A percentile compares a stretch with the other conserved stretches of the same genome.
Conservation (phyloP, 2,888 invertebrate genomes). For the Mythimna albipuncta region DNA sequence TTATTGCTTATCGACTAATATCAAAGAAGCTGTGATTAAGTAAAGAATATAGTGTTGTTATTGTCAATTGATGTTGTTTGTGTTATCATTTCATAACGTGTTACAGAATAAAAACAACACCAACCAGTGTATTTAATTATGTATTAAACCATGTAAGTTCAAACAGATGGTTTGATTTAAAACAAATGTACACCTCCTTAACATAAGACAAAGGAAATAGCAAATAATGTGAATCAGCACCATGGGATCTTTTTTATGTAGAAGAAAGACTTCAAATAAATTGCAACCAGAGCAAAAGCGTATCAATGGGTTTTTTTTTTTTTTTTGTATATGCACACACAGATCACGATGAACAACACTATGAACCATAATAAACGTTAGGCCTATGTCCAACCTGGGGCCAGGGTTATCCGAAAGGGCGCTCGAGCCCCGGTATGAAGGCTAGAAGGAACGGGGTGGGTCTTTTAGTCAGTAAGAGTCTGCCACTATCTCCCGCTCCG, state of each 20-base stretch:
- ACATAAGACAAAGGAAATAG: neutral
- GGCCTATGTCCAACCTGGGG: too few species aligned
- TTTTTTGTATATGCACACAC: too few species aligned
- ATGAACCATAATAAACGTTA: too few species aligned
- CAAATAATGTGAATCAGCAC: neutral
- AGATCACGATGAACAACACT: too few species aligned
- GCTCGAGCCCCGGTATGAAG: too few species aligned
- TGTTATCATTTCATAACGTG: constrained; percentile 24
- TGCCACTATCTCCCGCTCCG: too few species aligned
- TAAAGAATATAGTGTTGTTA: constrained; percentile 36
- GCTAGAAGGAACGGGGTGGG: too few species aligned
- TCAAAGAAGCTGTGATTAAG: constrained; percentile 78
- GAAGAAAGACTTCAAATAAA: neutral
- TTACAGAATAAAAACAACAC: neutral
- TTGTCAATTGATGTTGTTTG: constrained; percentile 15
- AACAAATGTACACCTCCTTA: neutral
- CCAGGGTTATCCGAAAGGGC: too few species aligned
- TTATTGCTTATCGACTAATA: constrained; percentile 58
- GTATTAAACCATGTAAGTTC: constrained; percentile 47
- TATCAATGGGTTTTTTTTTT: neutral
- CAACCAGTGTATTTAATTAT: constrained; percentile 15
- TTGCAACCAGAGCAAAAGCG: neutral
- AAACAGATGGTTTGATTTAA: constrained; percentile 21
- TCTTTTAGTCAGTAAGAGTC: too few species aligned
- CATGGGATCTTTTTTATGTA: neutral